Percentiles rank a stretch among this genome's conserved stretches.
Evolutionary conservation across 2,888 invertebrate species (phyloP).

Genomic region (Folsomia candida): DNA sequence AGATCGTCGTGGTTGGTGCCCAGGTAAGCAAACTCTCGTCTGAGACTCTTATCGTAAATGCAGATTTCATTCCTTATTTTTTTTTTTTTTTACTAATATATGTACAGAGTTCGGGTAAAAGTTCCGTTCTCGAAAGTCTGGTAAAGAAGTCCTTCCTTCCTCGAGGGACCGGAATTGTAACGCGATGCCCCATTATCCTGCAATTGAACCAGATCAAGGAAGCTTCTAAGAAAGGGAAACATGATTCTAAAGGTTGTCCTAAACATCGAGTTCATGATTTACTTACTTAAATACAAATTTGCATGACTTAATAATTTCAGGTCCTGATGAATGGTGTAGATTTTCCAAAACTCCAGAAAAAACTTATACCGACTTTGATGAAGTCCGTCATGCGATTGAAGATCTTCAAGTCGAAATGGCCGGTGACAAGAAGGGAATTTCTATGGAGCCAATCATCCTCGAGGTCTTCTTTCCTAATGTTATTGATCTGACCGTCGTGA

Average conservation of each 20-base stretch:
- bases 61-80: neutral
- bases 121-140: constrained; percentile 34
- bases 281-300: neutral
- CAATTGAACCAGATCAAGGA: constrained; percentile 17
- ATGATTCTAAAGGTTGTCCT: neutral
- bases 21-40: neutral
- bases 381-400: constrained; percentile 88
- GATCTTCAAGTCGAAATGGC: constrained; percentile 89
- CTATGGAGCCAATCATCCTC: constrained; percentile 88
- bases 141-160: constrained; percentile 30
- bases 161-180: constrained; percentile 31
- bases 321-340: neutral
- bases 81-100: neutral
- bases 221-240: neutral
- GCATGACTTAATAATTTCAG: neutral
- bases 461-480: constrained; percentile 92
- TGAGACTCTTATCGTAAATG: too few species aligned
- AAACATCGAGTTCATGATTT: neutral
- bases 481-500: constrained; percentile 87
- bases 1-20: neutral
- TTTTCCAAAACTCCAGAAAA: constrained; percentile 47
- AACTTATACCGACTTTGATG: constrained; percentile 83
- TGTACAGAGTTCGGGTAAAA: constrained; percentile 38
- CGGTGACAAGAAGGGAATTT: constrained; percentile 93
- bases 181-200: constrained; percentile 31